Conservation (phyloP, 92 coral and sea anemone genomes). For the Epizoanthus illoricatus region DNA sequence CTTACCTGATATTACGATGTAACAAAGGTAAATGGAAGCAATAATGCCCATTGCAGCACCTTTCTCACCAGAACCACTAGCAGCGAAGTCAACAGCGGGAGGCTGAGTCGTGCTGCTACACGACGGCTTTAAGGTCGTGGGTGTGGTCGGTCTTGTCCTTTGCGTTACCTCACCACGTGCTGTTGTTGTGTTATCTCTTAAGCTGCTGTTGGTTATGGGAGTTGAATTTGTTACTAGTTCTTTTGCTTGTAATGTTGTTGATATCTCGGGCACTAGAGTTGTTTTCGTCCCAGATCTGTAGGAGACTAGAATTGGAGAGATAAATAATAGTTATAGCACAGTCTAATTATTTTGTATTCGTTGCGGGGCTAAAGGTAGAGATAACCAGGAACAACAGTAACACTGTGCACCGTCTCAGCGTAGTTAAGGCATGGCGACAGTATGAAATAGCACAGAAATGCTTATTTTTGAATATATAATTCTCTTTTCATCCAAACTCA, state of each 20-base stretch:
- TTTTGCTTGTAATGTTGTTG: neutral
- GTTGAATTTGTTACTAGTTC: neutral
- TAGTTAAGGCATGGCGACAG: too few relatives aligned
- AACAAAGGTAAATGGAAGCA: constrained; percentile 30
- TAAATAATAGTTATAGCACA: neutral
- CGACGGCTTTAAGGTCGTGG: neutral
- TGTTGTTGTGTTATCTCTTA: neutral
- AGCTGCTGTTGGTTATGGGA: neutral
- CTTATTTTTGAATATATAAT: too few relatives aligned
- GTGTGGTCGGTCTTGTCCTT: neutral
- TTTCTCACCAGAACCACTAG: constrained; percentile 17
- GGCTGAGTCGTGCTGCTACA: constrained; percentile 28
- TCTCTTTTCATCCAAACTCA: too few relatives aligned
- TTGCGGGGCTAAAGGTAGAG: too few relatives aligned
- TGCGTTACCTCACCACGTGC: neutral
- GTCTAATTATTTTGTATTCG: neutral
- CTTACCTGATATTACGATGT: constrained; percentile 45
- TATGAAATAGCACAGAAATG: too few relatives aligned
- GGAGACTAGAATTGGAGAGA: constrained; percentile 16
- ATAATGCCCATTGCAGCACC: constrained; percentile 39
- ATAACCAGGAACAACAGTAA: too few relatives aligned
- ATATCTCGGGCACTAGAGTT: neutral
- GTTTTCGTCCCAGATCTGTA: neutral
- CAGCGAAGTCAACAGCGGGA: constrained; percentile 32
- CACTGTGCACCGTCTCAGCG: too few relatives aligned